Evolutionary conservation across 2,113 vertebrate genomes (phyloP).

Genomic region (Diglossa brunneiventris): DNA sequence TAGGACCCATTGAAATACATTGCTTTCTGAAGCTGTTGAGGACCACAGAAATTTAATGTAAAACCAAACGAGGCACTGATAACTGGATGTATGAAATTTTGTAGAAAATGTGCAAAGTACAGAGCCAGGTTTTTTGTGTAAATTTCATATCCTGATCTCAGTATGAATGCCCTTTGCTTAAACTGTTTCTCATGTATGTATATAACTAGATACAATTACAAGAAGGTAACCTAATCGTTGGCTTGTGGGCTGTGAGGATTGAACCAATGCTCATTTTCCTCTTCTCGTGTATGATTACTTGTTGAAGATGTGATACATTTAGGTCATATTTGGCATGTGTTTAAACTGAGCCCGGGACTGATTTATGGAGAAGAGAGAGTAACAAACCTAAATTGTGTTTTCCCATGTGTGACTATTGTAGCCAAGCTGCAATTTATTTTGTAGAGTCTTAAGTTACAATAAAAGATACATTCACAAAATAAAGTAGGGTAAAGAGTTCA

Average conservation of each 20-base stretch:
- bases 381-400: not conserved
- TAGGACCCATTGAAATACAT: not conserved
- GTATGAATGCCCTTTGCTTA: not conserved
- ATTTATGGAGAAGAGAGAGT: not conserved
- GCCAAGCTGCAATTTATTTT: slow-evolving; percentile 31
- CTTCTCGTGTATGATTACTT: not conserved
- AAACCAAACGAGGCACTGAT: not conserved
- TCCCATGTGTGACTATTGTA: not conserved
- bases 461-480: not conserved
- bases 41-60: not conserved
- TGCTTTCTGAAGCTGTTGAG: not conserved
- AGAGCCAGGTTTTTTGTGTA: not conserved
- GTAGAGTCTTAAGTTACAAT: not conserved
- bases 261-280: not conserved
- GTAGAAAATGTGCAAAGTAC: not conserved
- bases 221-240: not conserved
- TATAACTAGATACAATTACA: not conserved
- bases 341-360: not conserved
- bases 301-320: slow-evolving; percentile 23
- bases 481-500: slow-evolving; percentile 14
- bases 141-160: not conserved
- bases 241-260: not conserved
- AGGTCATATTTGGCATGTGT: slow-evolving; percentile 19
- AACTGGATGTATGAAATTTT: not conserved
- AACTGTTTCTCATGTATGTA: not conserved